A percentile compares a stretch with the other conserved stretches of the same genome.
These are phyloP conservation scores for Passer domesticus DNA, from an alignment of 2,113 vertebrate genomes.

Conservation along the genomic window DNA sequence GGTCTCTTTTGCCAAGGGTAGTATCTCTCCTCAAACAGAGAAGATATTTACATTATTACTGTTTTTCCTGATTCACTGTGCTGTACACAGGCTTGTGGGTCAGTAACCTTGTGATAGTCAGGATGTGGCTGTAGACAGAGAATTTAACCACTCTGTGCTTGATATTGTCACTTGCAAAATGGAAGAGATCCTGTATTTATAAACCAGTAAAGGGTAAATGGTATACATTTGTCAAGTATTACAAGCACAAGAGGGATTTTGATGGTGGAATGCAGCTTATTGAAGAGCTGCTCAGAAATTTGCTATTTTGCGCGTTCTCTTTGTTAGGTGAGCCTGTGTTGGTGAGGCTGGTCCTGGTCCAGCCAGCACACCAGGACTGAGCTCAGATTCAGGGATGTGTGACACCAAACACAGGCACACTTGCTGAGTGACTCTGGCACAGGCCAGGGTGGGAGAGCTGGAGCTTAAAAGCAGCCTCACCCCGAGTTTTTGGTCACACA, in stretches of 20 bases:
- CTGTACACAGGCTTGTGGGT: background rate
- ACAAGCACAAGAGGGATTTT: background rate
- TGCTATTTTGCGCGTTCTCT: accelerated
- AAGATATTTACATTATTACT: background rate
- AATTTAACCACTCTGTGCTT: background rate
- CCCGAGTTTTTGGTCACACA: background rate
- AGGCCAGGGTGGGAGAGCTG: background rate
- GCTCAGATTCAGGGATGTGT: background rate
- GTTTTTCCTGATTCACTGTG: background rate
- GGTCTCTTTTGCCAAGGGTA: background rate
- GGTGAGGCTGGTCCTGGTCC: background rate
- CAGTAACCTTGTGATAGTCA: background rate
- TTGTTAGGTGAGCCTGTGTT: background rate
- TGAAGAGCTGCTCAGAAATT: background rate
- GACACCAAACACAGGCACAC: background rate
- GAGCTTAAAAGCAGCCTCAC: background rate
- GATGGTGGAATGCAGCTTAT: background rate
- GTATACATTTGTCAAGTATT: background rate
- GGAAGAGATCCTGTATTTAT: background rate
- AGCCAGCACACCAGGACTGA: background rate
- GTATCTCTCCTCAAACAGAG: background rate
- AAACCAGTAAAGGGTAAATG: background rate
- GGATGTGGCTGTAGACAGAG: background rate
- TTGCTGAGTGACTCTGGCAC: background rate
- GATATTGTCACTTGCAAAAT: background rate